phyloP scores from a whole-genome alignment of 2,888 invertebrate genomes.

The Blastobasis lacticolella region DNA sequence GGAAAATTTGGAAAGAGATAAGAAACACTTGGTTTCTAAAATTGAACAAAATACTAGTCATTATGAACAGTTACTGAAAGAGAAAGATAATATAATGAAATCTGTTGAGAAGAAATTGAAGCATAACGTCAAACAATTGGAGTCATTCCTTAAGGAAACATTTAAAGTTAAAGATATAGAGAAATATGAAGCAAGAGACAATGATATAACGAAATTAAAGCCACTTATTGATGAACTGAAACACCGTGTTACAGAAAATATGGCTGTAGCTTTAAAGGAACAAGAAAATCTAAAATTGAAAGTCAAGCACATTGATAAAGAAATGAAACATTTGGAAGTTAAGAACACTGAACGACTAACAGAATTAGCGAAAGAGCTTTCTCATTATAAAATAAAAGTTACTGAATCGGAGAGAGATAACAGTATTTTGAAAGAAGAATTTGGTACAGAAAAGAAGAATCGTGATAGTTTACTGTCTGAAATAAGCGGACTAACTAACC shows the following conservation, averaged over 20 bases:
- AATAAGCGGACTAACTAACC: constrained; percentile 16
- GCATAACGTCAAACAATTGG: constrained; percentile 18
- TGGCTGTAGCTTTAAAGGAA: constrained; percentile 12
- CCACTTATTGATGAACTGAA: background rate
- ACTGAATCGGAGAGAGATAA: constrained; percentile 3
- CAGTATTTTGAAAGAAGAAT: constrained; percentile 9
- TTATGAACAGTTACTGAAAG: constrained; percentile 32
- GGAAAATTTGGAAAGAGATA: constrained; percentile 32
- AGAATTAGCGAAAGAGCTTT: background rate
- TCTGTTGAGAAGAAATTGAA: no score
- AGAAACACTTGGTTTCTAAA: constrained; percentile 33
- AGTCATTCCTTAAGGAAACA: constrained; percentile 21
- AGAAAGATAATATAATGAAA: constrained; percentile 35
- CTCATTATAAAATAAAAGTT: constrained; percentile 13
- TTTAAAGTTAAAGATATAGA: constrained; percentile 8
- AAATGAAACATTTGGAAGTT: background rate
- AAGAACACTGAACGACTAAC: constrained; percentile 1
- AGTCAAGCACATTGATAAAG: background rate
- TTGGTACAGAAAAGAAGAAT: constrained; percentile 15
- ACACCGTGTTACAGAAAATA: constrained; percentile 11
- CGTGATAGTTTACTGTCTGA: constrained; percentile 20
- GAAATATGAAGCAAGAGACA: constrained; percentile 23
- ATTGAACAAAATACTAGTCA: constrained; percentile 38
- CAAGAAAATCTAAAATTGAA: constrained; percentile 11
- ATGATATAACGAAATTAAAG: background rate